Conservation (phyloP, 2,113 vertebrate genomes). For the Hymenochirus boettgeri region DNA sequence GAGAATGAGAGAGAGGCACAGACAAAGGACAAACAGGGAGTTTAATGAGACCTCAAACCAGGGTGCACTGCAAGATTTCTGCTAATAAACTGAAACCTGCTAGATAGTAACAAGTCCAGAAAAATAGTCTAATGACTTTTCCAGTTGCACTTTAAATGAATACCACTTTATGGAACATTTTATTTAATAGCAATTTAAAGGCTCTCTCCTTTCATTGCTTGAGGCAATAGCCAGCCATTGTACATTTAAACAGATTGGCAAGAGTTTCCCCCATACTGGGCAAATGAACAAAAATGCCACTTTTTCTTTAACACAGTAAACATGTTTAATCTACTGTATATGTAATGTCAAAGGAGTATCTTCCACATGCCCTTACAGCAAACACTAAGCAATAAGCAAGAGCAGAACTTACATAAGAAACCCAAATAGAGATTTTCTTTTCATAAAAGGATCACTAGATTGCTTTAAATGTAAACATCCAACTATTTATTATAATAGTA, state of each 20-base stretch:
- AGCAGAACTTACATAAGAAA: no score
- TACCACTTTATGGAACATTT: conserved; percentile 16
- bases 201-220: conserved; percentile 12
- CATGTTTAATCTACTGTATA: no score
- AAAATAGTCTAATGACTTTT: conserved; percentile 22
- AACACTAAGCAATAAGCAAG: no score
- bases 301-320: conserved; percentile 7
- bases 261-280: conserved; percentile 5
- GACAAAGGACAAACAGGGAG: not conserved
- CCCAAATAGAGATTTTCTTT: no score
- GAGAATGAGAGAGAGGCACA: no score
- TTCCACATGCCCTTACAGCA: no score
- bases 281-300: conserved; percentile 17
- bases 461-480: no score
- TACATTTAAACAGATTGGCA: conserved; percentile 1
- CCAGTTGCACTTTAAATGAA: conserved; percentile 12
- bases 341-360: no score
- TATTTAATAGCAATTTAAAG: conserved; percentile 21
- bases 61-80: not conserved
- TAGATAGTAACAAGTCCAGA: not conserved
- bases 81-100: not conserved
- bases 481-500: no score
- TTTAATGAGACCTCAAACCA: not conserved
- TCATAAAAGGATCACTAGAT: no score
- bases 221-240: conserved; percentile 13